Conservation (phyloP, 1,140 invertebrate genomes). For the Aphaenogaster rudis region DNA sequence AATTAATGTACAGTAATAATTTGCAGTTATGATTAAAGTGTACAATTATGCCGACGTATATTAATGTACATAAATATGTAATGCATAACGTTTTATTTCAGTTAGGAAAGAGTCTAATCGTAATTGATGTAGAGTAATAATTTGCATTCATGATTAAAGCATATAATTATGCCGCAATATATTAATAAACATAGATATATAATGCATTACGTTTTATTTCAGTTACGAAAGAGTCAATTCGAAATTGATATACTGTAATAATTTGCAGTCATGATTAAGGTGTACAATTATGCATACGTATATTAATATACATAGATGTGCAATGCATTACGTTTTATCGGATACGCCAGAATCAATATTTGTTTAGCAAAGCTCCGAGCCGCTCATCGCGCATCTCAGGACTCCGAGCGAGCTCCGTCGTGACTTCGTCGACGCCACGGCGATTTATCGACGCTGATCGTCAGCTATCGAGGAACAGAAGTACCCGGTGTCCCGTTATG, state of each 20-base stretch:
- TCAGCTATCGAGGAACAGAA: conserved; percentile 55
- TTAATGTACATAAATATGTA: not conserved
- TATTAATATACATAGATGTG: not conserved
- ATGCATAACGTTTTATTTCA: conserved; percentile 3
- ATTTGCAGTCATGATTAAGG: not conserved
- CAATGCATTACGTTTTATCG: conserved; percentile 32
- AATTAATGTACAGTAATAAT: not conserved
- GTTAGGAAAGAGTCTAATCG: not conserved
- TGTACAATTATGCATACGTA: not conserved
- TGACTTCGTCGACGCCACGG: conserved; percentile 58
- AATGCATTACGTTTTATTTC: not conserved
- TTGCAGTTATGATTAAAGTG: not conserved
- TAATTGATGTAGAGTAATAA: not conserved
- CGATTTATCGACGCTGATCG: conserved; percentile 67
- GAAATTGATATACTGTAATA: not conserved
- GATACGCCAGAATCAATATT: conserved; percentile 47
- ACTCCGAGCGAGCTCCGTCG: conserved; percentile 13
- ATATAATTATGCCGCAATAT: no score
- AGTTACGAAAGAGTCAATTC: not conserved
- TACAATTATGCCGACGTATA: not conserved
- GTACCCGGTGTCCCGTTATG: conserved; percentile 79
- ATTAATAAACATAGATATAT: not conserved
- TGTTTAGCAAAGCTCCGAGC: conserved; percentile 29
- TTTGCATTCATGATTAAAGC: not conserved
- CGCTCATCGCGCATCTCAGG: conserved; percentile 32